phyloP scores from a whole-genome alignment of 1,140 invertebrate species.

The Lasioglossum albipes region DNA sequence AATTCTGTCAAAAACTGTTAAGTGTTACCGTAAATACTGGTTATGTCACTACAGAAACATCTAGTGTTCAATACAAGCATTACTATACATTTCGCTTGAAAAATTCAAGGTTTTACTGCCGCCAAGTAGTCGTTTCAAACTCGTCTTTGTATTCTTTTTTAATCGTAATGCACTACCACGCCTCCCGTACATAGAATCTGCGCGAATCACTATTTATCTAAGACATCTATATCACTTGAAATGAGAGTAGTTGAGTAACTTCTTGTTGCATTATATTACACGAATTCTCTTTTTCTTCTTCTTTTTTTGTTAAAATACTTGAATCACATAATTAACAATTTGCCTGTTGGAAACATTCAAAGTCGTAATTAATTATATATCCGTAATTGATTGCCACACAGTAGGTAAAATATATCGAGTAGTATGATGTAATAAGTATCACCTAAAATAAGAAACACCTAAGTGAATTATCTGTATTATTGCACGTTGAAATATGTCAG shows the following conservation, averaged over 20 bases:
- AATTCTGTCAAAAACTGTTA: slow-evolving; percentile 47
- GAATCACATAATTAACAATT: slow-evolving; percentile 50
- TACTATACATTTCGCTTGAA: slow-evolving; percentile 50
- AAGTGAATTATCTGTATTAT: slow-evolving; percentile 49
- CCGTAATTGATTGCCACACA: slow-evolving; percentile 53
- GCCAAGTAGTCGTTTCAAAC: slow-evolving; percentile 24
- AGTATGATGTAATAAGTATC: slow-evolving; percentile 20
- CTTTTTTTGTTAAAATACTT: slow-evolving; percentile 46
- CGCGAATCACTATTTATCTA: slow-evolving; percentile 58
- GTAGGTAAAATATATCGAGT: slow-evolving; percentile 35
- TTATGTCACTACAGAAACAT: slow-evolving; percentile 51
- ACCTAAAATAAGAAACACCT: slow-evolving; percentile 40
- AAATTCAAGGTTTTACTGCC: slow-evolving; percentile 47
- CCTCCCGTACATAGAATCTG: slow-evolving; percentile 46
- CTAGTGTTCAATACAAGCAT: slow-evolving; percentile 48
- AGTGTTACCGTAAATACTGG: slow-evolving; percentile 48
- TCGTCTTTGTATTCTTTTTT: slow-evolving; percentile 48
- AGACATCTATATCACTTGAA: slow-evolving; percentile 60
- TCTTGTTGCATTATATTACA: slow-evolving; percentile 52
- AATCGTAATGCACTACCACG: slow-evolving; percentile 48
- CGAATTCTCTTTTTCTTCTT: slow-evolving; percentile 33
- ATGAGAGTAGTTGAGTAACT: slow-evolving; percentile 58
- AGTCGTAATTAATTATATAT: slow-evolving; percentile 43
- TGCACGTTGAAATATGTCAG: slow-evolving; percentile 51
- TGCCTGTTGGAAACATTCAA: slow-evolving; percentile 49